A percentile compares a stretch with the other conserved stretches of the same genome.
Evolutionary conservation across 2,888 invertebrate species (phyloP).

Genomic region (Hartigia nigra): DNA sequence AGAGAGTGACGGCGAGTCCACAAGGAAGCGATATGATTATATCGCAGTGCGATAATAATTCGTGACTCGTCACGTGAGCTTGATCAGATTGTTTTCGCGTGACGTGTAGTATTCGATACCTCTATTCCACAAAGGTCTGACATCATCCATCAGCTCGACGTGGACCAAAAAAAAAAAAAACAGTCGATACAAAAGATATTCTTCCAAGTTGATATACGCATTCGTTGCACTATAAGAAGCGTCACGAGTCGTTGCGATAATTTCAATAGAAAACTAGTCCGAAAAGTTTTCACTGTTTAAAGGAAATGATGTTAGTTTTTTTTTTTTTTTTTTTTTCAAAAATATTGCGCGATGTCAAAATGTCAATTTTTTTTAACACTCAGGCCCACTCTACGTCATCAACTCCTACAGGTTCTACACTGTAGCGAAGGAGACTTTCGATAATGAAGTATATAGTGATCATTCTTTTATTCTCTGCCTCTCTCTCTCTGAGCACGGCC

Average conservation of each 20-base stretch:
- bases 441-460: neutral
- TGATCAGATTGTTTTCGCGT: neutral
- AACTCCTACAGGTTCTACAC: neutral
- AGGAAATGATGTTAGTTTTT: no score
- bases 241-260: neutral
- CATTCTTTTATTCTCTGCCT: neutral
- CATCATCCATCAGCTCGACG: neutral
- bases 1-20: constrained; percentile 60
- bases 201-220: neutral
- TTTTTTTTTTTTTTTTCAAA: neutral
- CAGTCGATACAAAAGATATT: neutral
- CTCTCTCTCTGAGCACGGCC: neutral
- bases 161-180: neutral
- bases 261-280: neutral
- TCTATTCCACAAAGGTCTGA: neutral
- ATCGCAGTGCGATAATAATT: constrained; percentile 3
- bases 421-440: neutral
- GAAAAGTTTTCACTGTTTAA: neutral
- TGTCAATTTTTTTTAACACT: no score
- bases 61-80: constrained; percentile 6
- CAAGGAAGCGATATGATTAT: constrained; percentile 66
- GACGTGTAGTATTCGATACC: constrained; percentile 1
- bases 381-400: neutral
- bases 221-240: neutral
- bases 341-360: neutral